Percentiles rank a stretch among this genome's conserved stretches.
Conservation (phyloP, 2,888 invertebrate species). For the Dysmachus trigonus region DNA sequence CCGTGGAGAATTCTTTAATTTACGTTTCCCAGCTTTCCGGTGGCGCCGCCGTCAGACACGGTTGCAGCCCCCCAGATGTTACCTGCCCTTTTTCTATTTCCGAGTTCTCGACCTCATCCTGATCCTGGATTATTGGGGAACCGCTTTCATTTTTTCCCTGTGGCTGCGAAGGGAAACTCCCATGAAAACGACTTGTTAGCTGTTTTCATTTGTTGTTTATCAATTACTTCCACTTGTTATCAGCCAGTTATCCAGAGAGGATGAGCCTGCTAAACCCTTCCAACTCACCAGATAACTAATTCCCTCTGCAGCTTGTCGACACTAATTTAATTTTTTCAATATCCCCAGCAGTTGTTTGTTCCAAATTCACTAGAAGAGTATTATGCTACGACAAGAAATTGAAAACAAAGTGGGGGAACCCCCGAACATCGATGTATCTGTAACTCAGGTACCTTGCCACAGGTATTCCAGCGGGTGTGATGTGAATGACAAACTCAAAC, state of each 20-base stretch:
- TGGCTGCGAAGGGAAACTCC: neutral
- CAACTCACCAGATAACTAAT: neutral
- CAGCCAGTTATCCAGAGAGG: neutral
- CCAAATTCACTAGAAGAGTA: neutral
- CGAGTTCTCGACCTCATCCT: neutral
- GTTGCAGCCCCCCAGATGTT: neutral
- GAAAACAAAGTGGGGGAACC: neutral
- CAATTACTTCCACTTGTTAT: neutral
- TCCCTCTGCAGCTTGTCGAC: neutral
- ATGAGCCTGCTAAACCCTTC: neutral
- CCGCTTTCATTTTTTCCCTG: neutral
- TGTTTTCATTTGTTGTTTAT: constrained; percentile 11
- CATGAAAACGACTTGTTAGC: neutral
- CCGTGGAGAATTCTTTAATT: neutral
- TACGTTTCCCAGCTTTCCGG: neutral
- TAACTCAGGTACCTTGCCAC: neutral
- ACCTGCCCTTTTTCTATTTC: neutral
- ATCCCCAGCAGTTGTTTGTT: neutral
- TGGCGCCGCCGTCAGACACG: neutral
- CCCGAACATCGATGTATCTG: neutral
- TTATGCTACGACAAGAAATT: neutral
- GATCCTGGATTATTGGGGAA: neutral
- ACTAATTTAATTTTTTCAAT: neutral
- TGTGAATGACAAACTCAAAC: neutral
- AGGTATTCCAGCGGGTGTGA: neutral